Evolutionary conservation across 1,140 invertebrate genomes (phyloP).

Genomic region (Brachionus rubens): DNA sequence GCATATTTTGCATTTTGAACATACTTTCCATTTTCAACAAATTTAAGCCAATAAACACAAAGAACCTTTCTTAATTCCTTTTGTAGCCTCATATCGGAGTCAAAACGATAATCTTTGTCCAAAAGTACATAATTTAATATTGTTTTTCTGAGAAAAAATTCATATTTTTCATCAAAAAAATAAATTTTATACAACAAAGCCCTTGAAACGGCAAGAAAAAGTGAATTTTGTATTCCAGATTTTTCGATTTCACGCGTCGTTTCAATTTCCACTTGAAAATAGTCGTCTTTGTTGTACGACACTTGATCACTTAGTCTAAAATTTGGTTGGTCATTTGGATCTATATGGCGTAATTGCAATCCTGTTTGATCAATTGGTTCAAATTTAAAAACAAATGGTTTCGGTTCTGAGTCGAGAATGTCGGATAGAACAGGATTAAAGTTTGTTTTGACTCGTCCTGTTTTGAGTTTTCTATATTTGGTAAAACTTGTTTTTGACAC

Average conservation of each 20-base stretch:
- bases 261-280: slow-evolving; percentile 14
- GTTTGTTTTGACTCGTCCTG: neutral
- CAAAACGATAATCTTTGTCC: neutral
- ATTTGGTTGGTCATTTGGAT: neutral
- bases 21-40: slow-evolving; percentile 1
- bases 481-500: neutral
- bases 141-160: slow-evolving; percentile 12
- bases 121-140: neutral
- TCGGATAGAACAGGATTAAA: slow-evolving; percentile 7
- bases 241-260: neutral
- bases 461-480: slow-evolving; percentile 9
- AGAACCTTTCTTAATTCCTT: neutral
- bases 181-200: slow-evolving; percentile 41
- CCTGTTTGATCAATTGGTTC: neutral
- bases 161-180: slow-evolving; percentile 39
- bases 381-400: neutral
- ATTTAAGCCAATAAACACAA: slow-evolving; percentile 34
- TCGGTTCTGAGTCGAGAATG: slow-evolving; percentile 1
- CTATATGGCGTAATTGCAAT: neutral
- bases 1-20: neutral
- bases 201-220: slow-evolving; percentile 6
- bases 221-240: neutral
- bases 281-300: slow-evolving; percentile 15
- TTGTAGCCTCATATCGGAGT: slow-evolving; percentile 6
- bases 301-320: neutral